phyloP scores from a whole-genome alignment of 2,888 invertebrate species.

The Odontocolon sp. region DNA sequence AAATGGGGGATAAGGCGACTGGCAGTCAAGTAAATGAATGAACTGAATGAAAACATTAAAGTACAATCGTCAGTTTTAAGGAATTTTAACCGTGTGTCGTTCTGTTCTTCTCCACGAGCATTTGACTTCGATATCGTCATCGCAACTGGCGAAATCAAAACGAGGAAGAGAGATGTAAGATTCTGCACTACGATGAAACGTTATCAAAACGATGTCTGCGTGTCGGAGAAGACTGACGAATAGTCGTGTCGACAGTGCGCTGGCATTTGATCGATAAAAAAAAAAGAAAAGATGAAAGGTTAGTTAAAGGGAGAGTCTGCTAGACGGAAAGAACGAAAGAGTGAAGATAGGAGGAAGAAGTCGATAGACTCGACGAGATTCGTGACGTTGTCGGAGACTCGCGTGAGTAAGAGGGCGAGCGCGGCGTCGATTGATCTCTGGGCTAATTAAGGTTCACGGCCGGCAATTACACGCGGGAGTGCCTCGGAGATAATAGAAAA shows the following conservation, averaged over 20 bases:
- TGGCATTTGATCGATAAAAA: background rate
- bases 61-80: background rate
- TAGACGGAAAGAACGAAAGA: too few species aligned
- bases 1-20: background rate
- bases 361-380: slow-evolving; percentile 11
- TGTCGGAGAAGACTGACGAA: slow-evolving; percentile 3
- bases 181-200: too few species aligned
- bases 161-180: too few species aligned
- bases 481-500: slow-evolving; percentile 16
- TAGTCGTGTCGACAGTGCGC: background rate
- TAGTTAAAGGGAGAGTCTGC: background rate
- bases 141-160: too few species aligned
- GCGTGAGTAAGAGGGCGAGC: background rate
- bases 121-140: background rate
- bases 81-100: slow-evolving; percentile 1
- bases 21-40: slow-evolving; percentile 1
- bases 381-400: slow-evolving; percentile 1
- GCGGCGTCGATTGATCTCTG: slow-evolving; percentile 44
- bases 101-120: background rate
- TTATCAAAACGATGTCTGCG: background rate
- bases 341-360: background rate
- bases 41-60: slow-evolving; percentile 4
- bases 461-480: slow-evolving; percentile 24
- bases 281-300: background rate
- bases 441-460: slow-evolving; percentile 51